Base-by-base conservation (phyloP, 2,888 invertebrate species). In the Brachypalpus laphriformis region DNA sequence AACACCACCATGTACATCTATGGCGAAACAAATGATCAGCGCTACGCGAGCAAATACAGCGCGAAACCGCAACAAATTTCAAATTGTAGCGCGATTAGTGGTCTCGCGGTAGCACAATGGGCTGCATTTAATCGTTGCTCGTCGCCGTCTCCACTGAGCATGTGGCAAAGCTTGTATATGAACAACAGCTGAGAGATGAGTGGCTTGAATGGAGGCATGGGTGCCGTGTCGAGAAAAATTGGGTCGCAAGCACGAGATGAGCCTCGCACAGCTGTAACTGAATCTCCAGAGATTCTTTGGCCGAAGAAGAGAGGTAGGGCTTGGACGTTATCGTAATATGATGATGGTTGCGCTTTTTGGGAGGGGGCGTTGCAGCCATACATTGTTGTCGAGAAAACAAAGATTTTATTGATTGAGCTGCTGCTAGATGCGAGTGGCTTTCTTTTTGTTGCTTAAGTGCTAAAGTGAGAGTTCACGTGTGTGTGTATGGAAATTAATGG, bases 51-150 rank as follows among this genome's bases (percentile, higher is more conserved):
- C 34, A 70, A 56, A 70, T 56, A 16, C 42, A 28, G 2, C 7
- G 54, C 59, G 81, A 72, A 76, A 72, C 85, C 75, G 75, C 75
- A 81, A 71, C 85, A 81, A 85, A 85, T 75, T 70, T 81, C 11
- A 54, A n/a, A 78, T 66, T 54, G 72, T 49, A 78, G 75, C 51
- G 28, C 45, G 75, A 51, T 56, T 77, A 57, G 77, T 47, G 59
- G 65, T 66, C 56, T 49, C 59, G 51, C 77, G 28, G 71, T 82
- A 77, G 71, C 65, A 82, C 76, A 82, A 82, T 40, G 40, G 54
- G 76, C 31, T 82, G 70, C 82, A 76, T 82, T 70, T 57, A 82
- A 82, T 76, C 68, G 68, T 56, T 63, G 18, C 9, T 63, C 31
- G 47, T 34, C 59, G 47, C 5, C 37, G n/a, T n/a, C n/a, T n/a